phyloP scores from a whole-genome alignment of 92 coral and sea anemone species.

The Parazoanthus darwini region DNA sequence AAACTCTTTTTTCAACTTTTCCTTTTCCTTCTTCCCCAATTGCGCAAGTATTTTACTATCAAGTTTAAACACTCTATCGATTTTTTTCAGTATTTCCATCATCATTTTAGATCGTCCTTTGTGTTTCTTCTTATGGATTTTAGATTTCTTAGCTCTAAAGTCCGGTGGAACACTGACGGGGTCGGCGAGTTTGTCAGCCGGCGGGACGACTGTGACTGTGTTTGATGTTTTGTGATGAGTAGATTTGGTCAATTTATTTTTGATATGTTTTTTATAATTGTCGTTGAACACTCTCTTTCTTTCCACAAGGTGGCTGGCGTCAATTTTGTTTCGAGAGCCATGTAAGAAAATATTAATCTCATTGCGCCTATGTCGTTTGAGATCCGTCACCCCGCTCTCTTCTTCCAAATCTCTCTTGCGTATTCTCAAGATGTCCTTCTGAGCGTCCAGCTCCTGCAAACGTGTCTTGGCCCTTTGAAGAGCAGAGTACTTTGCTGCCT shows the following conservation, averaged over 20 bases:
- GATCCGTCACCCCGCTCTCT: conserved; percentile 57
- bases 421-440: conserved; percentile 57
- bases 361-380: conserved; percentile 61
- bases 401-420: conserved; percentile 80
- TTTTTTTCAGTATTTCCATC: conserved; percentile 54
- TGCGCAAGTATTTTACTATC: conserved; percentile 52
- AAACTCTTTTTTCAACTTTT: not conserved
- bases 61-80: conserved; percentile 72
- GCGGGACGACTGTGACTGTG: not conserved
- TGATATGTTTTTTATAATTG: conserved; percentile 4
- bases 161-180: not conserved
- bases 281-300: conserved; percentile 27
- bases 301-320: conserved; percentile 67
- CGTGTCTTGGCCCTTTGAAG: conserved; percentile 77
- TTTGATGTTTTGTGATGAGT: not conserved
- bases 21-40: not conserved
- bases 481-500: conserved; percentile 92
- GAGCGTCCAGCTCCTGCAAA: conserved; percentile 57
- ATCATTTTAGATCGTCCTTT: not conserved
- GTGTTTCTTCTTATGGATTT: conserved; percentile 23
- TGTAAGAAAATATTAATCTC: conserved; percentile 83
- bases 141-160: conserved; percentile 21
- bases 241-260: conserved; percentile 4
- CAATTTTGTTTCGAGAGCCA: conserved; percentile 78
- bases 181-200: not conserved